Evolutionary conservation across 37 sponge, comb jelly and placozoan genomes (phyloP), one percentile per base, ranked within the genome.

Genomic region (Petrosia ficiformis): DNA sequence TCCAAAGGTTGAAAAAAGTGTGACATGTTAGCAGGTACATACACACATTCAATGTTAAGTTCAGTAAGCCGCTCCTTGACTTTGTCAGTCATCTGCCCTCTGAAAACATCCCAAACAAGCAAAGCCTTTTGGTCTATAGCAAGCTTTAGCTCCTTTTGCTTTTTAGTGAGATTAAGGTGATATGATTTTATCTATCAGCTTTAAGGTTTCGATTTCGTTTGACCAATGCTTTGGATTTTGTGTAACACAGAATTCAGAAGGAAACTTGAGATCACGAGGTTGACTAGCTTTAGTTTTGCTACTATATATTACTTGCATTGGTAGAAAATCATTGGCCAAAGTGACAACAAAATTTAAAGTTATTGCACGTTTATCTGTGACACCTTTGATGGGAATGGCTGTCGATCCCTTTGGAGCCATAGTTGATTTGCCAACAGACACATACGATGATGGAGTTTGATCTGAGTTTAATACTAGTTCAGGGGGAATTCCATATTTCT

Each of bases 211-310:
- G 39, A 57, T 19, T 77, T 77, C 78, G 64, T 77, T 84, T 28
- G 78, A 77, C 78, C 78, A 77, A 38, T 77, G 85, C 60, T 71
- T 77, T 36, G 74, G 75, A 35, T 82, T 65, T 24, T 82, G 82
- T 26, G 69, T 44, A 28, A 82, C 30, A 44, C 2, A 74, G 35
- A 82, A 82, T 31, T 73, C 77, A 1, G 39, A 1, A n/a, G 72
- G 84, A 38, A 84, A 84, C 65, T 60, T 3, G 37, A 84, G 26
- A 39, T 67, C 67, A 68, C 77, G 71, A 72, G 84, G 84, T 32
- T 48, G 67, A 3, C 67, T 69, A 22, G 85, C 85, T 33, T 68
- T 77, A 29, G 85, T 84, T 56, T 77, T 77, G 10, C 73, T 52
- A 59, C 57, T 38, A 76, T 83, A 83, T 24, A 83, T 83, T 4